phyloP scores from a whole-genome alignment of 2,797 vertebrate genomes.

The Ibycter americanus region DNA sequence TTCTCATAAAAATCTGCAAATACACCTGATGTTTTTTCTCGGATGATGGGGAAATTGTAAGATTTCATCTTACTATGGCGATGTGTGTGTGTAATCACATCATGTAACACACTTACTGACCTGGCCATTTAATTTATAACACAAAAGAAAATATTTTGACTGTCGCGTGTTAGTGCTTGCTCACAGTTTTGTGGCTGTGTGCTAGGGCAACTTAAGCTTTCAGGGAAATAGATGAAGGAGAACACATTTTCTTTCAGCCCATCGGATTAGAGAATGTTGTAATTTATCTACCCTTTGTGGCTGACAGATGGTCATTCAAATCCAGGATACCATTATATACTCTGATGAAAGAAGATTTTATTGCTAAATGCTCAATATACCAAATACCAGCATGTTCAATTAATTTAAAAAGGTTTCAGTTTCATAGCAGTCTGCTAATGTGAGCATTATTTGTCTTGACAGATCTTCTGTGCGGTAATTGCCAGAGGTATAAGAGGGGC shows the following conservation, averaged over 20 bases:
- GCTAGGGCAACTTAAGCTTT: slow-evolving; percentile 18
- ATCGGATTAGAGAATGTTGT: slow-evolving; percentile 63
- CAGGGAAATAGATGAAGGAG: slow-evolving; percentile 63
- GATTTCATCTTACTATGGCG: background rate
- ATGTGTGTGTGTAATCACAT: background rate
- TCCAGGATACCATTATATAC: slow-evolving; percentile 66
- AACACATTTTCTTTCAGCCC: slow-evolving; percentile 55
- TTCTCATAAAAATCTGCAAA: background rate
- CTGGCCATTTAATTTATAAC: background rate
- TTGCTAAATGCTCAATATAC: slow-evolving; percentile 53
- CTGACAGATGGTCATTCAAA: slow-evolving; percentile 77
- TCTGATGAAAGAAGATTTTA: slow-evolving; percentile 57
- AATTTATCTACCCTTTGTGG: slow-evolving; percentile 72
- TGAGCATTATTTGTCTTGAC: slow-evolving; percentile 10
- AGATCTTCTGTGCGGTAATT: background rate
- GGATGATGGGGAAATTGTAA: background rate
- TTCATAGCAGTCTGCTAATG: slow-evolving; percentile 1
- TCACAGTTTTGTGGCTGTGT: background rate
- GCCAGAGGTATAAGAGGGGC: background rate
- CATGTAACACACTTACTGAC: rapidly evolving
- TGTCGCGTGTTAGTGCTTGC: background rate
- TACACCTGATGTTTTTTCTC: background rate
- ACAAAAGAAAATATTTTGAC: background rate
- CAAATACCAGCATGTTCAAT: slow-evolving; percentile 51
- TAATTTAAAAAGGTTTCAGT: slow-evolving; percentile 50